Evolutionary conservation across 64 coral and sea anemone species (phyloP).

Genomic region (Porites australiensis): DNA sequence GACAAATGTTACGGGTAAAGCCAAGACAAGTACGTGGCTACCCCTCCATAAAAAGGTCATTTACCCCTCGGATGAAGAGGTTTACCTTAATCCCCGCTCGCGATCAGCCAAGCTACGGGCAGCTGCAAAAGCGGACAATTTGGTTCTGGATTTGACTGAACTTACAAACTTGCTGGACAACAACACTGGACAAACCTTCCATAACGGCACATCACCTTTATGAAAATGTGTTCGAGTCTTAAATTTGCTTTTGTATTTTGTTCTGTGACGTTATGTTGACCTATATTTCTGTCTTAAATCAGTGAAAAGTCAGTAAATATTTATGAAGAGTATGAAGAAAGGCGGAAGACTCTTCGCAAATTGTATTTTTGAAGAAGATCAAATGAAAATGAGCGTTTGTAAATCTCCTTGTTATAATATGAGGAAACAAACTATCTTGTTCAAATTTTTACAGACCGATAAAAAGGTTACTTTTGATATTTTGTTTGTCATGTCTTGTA

Average conservation of each 20-base stretch:
- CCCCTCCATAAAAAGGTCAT: constrained; percentile 91
- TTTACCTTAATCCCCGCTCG: constrained; percentile 86
- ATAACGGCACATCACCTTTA: constrained; percentile 15
- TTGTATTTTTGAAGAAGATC: background rate
- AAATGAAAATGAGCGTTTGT: background rate
- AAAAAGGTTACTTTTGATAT: background rate
- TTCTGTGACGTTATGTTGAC: background rate
- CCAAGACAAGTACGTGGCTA: constrained; percentile 59
- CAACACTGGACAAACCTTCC: background rate
- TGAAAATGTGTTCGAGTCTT: background rate
- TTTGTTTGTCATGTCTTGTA: too few relatives aligned
- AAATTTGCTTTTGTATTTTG: background rate
- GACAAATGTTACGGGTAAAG: constrained; percentile 49
- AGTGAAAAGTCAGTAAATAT: background rate
- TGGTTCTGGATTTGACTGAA: constrained; percentile 71
- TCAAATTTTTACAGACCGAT: background rate
- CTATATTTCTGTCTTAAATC: background rate
- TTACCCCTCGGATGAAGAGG: constrained; percentile 77
- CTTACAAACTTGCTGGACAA: constrained; percentile 65
- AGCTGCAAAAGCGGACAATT: constrained; percentile 81
- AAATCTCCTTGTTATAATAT: background rate
- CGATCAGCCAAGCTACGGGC: constrained; percentile 86
- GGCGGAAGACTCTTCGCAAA: background rate
- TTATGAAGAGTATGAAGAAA: background rate
- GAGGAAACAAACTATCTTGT: background rate